A percentile compares a stretch with the other conserved stretches of the same genome.
These are phyloP conservation scores for Palloptera scutellata DNA, from an alignment of 2,888 invertebrate genomes.

Conservation along the genomic window DNA sequence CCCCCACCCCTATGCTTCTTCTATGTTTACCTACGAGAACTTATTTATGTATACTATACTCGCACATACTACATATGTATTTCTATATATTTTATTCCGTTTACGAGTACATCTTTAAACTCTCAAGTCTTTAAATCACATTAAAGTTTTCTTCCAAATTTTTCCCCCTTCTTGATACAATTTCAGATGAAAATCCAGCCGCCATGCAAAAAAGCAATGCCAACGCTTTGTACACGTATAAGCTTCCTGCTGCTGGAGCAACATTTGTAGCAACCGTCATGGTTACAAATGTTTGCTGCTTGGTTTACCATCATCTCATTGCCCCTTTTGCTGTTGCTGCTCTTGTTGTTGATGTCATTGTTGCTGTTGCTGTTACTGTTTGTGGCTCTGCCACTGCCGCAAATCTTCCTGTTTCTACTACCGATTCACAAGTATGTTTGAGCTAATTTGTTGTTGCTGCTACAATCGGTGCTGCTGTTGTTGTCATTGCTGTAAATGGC, in stretches of 20 bases:
- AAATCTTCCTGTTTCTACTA: conserved; percentile 4
- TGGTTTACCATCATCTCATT: neutral
- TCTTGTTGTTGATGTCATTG: conserved; percentile 11
- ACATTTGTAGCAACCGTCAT: neutral
- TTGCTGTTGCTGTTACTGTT: conserved; percentile 14
- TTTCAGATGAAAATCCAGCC: conserved; percentile 83
- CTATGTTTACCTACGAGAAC: neutral
- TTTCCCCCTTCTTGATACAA: conserved; percentile 36
- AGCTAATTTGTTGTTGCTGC: neutral
- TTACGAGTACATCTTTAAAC: conserved; percentile 13
- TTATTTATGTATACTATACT: neutral
- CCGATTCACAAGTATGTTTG: neutral
- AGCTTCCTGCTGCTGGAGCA: conserved; percentile 10
- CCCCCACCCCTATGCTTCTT: neutral
- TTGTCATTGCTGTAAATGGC: conserved; percentile 1
- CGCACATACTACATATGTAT: neutral
- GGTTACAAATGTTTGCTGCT: neutral
- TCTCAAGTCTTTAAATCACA: neutral
- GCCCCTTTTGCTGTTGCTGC: conserved; percentile 8
- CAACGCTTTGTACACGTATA: conserved; percentile 12
- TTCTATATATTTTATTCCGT: conserved; percentile 2
- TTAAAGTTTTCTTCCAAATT: conserved; percentile 5
- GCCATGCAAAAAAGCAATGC: conserved; percentile 85
- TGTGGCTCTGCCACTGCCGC: conserved; percentile 2
- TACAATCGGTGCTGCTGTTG: neutral